These are phyloP conservation scores for Argyrosomus japonicus DNA, from an alignment of 2,113 vertebrate species.

Conservation along the genomic window DNA sequence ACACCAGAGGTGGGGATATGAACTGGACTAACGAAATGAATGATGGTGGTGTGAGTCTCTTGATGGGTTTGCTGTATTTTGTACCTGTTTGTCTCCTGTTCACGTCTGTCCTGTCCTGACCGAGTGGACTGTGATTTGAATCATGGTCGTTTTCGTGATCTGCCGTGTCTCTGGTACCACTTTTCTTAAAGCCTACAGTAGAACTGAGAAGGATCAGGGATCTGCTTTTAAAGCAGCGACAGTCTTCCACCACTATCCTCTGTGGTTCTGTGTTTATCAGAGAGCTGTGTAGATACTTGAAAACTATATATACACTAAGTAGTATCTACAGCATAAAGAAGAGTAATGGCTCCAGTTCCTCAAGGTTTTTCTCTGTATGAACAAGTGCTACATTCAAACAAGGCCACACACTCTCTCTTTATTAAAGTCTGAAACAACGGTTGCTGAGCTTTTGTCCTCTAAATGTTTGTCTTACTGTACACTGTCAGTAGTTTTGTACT, in stretches of 20 bases:
- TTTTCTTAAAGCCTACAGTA: not conserved
- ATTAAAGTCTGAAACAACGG: slow-evolving; percentile 11
- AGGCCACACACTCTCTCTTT: not conserved
- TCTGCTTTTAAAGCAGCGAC: slow-evolving; percentile 16
- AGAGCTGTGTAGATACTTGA: not conserved
- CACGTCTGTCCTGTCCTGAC: slow-evolving; percentile 12
- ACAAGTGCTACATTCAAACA: slow-evolving; percentile 11
- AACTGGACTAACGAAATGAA: not conserved
- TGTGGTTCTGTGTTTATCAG: slow-evolving; percentile 18
- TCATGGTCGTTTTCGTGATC: not conserved
- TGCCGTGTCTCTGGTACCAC: not conserved
- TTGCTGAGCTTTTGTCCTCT: not conserved
- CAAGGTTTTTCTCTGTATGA: not conserved
- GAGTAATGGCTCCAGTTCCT: no score
- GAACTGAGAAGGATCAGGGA: not conserved
- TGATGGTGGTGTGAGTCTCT: slow-evolving; percentile 13
- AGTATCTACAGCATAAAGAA: no score
- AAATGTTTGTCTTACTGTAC: not conserved
- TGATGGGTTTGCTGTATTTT: slow-evolving; percentile 16
- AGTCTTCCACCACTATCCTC: slow-evolving; percentile 33
- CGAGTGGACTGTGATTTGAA: not conserved
- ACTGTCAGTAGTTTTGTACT: slow-evolving; percentile 3
- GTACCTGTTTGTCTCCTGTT: not conserved
- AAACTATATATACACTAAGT: not conserved
- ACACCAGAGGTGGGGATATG: not conserved